A percentile compares a stretch with the other conserved stretches of the same genome.
These are phyloP conservation scores for Andinoacara biseriatus DNA, from an alignment of 2,113 vertebrate species.

Conservation along the genomic window DNA sequence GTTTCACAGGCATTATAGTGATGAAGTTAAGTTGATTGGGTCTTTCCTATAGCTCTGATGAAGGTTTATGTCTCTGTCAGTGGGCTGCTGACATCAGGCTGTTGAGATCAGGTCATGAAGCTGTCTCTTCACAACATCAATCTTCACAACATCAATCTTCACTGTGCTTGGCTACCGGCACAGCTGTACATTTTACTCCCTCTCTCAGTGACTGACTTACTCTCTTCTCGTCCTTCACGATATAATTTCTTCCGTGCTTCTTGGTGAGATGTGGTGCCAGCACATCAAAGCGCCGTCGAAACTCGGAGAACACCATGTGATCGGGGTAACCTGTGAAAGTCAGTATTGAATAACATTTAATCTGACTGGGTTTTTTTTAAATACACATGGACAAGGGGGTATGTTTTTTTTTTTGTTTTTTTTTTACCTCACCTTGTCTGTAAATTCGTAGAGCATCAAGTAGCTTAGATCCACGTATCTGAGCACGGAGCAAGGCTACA, in stretches of 20 bases:
- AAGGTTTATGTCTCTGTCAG: slow-evolving; percentile 72
- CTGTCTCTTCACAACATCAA: slow-evolving; percentile 71
- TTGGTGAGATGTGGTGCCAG: slow-evolving; percentile 96
- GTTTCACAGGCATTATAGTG: slow-evolving; percentile 51
- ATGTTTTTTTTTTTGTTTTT: not conserved
- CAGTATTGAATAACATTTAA: not conserved
- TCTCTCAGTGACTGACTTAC: slow-evolving; percentile 77
- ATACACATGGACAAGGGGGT: not conserved
- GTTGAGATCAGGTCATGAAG: slow-evolving; percentile 70
- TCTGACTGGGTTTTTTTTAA: not conserved
- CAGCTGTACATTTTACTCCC: slow-evolving; percentile 39
- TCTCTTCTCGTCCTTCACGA: slow-evolving; percentile 93
- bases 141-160: slow-evolving; percentile 73
- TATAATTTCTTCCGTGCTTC: slow-evolving; percentile 96
- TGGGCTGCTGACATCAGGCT: slow-evolving; percentile 64
- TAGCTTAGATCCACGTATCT: slow-evolving; percentile 91
- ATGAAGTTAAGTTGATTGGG: slow-evolving; percentile 75
- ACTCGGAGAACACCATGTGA: slow-evolving; percentile 97
- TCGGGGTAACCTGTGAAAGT: slow-evolving; percentile 89
- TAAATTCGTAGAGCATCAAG: slow-evolving; percentile 93
- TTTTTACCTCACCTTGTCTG: slow-evolving; percentile 87
- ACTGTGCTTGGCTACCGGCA: slow-evolving; percentile 41
- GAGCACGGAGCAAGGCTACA: slow-evolving; percentile 89
- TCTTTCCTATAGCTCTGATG: slow-evolving; percentile 74
- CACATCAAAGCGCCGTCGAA: slow-evolving; percentile 93